These are phyloP conservation scores for Sturnira hondurensis DNA, from an alignment of 2,113 vertebrate genomes.

Conservation along the genomic window DNA sequence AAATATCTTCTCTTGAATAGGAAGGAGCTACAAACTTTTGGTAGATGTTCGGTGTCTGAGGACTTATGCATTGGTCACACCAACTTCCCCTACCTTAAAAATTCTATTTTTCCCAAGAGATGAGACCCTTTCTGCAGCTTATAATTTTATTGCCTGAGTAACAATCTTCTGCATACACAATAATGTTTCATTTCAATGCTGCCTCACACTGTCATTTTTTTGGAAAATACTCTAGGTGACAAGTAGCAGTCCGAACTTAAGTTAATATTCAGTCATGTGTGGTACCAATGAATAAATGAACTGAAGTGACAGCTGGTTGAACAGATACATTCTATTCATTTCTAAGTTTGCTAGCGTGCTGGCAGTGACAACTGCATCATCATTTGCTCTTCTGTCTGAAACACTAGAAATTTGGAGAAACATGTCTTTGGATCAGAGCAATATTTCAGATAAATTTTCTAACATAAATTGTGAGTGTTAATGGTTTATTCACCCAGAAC, in stretches of 20 bases:
- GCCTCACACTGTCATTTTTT: neutral
- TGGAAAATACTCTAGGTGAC: neutral
- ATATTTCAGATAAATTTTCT: neutral
- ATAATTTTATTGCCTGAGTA: too few species aligned
- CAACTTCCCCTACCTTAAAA: neutral
- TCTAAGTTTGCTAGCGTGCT: neutral
- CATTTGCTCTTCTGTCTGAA: neutral
- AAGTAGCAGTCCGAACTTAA: neutral
- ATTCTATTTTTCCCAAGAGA: too few species aligned
- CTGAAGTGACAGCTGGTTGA: neutral
- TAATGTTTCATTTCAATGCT: slow-evolving; percentile 9
- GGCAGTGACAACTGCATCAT: neutral
- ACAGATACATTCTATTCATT: neutral
- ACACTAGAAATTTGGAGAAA: neutral
- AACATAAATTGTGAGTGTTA: neutral
- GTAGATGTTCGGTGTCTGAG: neutral
- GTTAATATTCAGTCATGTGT: neutral
- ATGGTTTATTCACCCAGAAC: neutral
- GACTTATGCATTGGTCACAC: neutral
- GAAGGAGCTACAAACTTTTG: neutral
- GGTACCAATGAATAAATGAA: neutral
- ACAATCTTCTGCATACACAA: neutral
- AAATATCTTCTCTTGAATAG: neutral
- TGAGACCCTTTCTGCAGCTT: too few species aligned
- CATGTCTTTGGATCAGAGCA: neutral